phyloP scores from a whole-genome alignment of 2,113 vertebrate species.

The Rhadina sibilatrix region DNA sequence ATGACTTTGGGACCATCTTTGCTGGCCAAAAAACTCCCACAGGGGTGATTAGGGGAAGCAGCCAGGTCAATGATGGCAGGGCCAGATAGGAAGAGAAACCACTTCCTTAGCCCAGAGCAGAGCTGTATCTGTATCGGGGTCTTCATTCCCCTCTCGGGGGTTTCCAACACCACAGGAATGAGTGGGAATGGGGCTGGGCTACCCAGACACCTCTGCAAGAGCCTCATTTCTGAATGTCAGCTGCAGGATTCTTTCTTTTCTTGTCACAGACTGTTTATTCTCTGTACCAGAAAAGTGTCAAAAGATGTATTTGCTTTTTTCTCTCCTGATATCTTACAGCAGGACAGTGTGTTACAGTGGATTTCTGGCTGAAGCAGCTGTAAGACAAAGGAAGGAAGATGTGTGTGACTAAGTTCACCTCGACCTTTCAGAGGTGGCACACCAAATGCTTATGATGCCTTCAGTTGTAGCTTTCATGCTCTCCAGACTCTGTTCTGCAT shows the following conservation, averaged over 20 bases:
- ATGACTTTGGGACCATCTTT: background rate
- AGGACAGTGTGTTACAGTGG: fast-evolving
- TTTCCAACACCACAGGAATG: background rate
- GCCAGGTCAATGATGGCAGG: background rate
- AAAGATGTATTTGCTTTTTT: background rate
- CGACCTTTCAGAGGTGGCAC: background rate
- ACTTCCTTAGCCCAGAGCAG: background rate
- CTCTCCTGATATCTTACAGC: background rate
- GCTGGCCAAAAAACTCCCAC: background rate
- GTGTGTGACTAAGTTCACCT: background rate
- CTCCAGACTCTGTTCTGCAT: background rate
- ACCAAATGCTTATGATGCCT: background rate
- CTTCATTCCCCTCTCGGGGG: fast-evolving
- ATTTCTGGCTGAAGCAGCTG: background rate
- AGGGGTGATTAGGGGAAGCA: background rate
- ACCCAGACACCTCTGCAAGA: background rate
- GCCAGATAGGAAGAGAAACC: background rate
- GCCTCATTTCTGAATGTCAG: background rate
- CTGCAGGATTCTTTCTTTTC: background rate
- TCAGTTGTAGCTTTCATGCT: background rate
- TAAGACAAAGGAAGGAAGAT: background rate
- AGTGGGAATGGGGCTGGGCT: background rate
- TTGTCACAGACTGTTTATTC: background rate
- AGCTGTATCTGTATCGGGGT: background rate
- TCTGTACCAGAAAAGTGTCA: background rate